Evolutionary conservation across 2,888 invertebrate species (phyloP).

Genomic region (Acanthosoma haemorrhoidale): DNA sequence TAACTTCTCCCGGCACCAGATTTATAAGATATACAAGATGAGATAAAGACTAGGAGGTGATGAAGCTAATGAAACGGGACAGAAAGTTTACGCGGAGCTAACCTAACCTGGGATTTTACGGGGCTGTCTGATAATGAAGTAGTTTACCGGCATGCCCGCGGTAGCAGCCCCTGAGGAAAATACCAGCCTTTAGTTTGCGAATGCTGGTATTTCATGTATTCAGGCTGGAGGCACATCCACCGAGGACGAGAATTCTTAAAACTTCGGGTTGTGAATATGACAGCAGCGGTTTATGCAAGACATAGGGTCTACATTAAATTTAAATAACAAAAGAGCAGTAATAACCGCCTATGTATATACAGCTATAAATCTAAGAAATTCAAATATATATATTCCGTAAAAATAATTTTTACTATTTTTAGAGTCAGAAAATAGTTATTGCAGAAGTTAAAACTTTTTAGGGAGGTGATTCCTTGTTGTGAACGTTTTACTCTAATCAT

Average conservation of each 20-base stretch:
- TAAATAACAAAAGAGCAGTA: too few relatives aligned
- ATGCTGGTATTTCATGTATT: neutral
- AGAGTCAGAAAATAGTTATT: too few relatives aligned
- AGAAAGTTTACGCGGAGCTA: neutral
- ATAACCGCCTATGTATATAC: too few relatives aligned
- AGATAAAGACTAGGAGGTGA: neutral
- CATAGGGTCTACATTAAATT: too few relatives aligned
- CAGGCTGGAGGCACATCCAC: neutral
- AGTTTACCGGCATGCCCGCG: neutral
- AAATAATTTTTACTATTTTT: too few relatives aligned
- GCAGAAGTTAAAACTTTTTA: too few relatives aligned
- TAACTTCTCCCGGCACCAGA: neutral
- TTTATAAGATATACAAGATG: neutral
- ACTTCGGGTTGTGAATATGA: too few relatives aligned
- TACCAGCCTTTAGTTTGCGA: neutral
- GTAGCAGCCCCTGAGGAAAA: neutral
- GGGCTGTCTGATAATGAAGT: neutral
- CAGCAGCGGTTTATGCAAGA: too few relatives aligned
- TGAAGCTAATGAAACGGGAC: neutral
- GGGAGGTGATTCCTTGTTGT: too few relatives aligned
- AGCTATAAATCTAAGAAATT: too few relatives aligned
- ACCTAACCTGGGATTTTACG: neutral
- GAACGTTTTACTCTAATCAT: too few relatives aligned
- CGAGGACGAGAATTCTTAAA: neutral
- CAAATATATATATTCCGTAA: too few relatives aligned